These are phyloP conservation scores for Heliconius congener DNA, from an alignment of 1,140 invertebrate genomes.

Conservation along the genomic window DNA sequence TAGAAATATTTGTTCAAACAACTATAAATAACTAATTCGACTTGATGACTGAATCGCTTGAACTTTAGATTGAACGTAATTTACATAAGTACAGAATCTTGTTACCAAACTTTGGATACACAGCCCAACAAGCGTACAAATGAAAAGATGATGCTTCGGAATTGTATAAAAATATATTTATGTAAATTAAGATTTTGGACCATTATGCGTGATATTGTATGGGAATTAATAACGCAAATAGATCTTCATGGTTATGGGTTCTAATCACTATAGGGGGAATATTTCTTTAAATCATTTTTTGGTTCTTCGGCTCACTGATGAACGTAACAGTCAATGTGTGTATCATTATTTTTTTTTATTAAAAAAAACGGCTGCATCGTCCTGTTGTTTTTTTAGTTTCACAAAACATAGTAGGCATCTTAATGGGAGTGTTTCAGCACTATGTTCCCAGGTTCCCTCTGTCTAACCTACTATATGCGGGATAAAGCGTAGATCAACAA, in stretches of 20 bases:
- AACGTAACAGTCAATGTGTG: no score
- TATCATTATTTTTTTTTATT: no score
- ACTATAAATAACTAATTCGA: neutral
- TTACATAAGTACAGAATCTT: neutral
- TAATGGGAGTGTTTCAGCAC: no score
- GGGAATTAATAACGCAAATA: neutral
- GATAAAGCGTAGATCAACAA: no score
- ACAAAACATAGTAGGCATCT: no score
- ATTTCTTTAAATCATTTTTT: no score
- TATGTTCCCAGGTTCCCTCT: no score
- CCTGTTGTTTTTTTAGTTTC: no score
- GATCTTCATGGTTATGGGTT: neutral
- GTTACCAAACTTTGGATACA: neutral
- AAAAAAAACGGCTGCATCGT: no score
- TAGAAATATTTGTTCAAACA: neutral
- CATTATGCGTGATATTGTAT: neutral
- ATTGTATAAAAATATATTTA: neutral
- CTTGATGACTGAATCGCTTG: neutral
- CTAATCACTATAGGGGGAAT: neutral
- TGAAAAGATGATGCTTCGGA: neutral
- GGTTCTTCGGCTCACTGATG: no score
- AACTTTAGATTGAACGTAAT: slow-evolving; percentile 6
- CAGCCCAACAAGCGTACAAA: neutral
- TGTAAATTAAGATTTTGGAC: neutral
- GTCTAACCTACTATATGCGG: no score